Evolutionary conservation across 2,113 vertebrate genomes (phyloP), one percentile per base, ranked within the genome.

Genomic region (Phaethon lepturus): DNA sequence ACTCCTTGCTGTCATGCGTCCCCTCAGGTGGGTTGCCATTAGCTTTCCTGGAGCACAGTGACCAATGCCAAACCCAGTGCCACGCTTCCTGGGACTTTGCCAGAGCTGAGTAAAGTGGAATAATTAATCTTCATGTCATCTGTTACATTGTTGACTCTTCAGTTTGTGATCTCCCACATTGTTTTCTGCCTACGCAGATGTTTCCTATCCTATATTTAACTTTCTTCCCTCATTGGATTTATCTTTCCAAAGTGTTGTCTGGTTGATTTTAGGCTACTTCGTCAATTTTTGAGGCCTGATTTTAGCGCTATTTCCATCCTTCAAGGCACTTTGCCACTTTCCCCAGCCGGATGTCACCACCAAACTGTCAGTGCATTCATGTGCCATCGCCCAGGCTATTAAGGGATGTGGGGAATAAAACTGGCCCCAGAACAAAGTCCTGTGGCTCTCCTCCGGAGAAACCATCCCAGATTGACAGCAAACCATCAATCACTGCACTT

Each of bases 151-250:
- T 93, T 91, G 83, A 74, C 55, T 92, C 72, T 76, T 60, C 42
- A 71, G n/a, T 94, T 74, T 89, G 68, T 94, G 55, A 86, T 80
- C 42, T 71, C 68, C 67, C 58, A 38, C 59, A 13, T 95, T 83
- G 35, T 92, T 88, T 95, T 84, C 79, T 95, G 76, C 79, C 68
- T 66, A 47, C 13, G 5, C 45, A 74, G 68, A 50, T 0, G 0
- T 84, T 76, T 84, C 72, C 42, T 95, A 47, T 42, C 80, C 83
- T 92, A 59, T 93, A 86, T 90, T 96, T 95, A 91, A 84, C 44
- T 94, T 90, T 73, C n/a, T 74, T 63, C 40, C n/a, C 55, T 90
- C 19, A 11, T 92, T 71, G 91, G 60, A 53, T 89, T 86, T 94
- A 40, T 73, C 24, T 84, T 93, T 66, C 59, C n/a, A 44, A 58